Conservation (phyloP, 2,888 invertebrate genomes). For the Chrysolina oricalcia region DNA sequence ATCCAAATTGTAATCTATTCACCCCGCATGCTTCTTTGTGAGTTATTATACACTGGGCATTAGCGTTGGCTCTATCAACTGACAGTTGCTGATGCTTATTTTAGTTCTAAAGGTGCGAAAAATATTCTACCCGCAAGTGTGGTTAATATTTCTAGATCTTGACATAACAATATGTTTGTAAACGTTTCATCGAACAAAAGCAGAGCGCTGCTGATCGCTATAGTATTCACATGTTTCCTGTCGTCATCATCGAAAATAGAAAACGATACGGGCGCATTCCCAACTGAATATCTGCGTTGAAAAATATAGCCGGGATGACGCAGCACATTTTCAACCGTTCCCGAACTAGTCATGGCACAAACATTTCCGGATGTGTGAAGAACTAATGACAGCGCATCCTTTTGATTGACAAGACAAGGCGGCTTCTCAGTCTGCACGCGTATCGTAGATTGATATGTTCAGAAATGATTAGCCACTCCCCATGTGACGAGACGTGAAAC, state of each 20-base stretch:
- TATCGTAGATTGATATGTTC: background rate
- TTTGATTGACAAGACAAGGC: constrained; percentile 1
- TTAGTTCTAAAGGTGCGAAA: no score
- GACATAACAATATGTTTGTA: no score
- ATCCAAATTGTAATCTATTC: no score
- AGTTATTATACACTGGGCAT: no score
- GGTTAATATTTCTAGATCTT: no score
- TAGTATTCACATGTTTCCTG: constrained; percentile 6
- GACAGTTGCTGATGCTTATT: no score
- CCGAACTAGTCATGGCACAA: background rate
- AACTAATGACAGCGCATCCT: background rate
- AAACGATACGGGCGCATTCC: background rate
- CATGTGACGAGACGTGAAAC: background rate
- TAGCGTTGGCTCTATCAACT: no score
- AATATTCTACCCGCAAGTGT: no score
- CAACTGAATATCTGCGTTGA: background rate
- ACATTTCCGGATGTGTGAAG: background rate
- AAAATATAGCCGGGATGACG: background rate
- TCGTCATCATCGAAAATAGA: constrained; percentile 1
- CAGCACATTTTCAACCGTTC: constrained; percentile 1
- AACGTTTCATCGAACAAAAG: background rate
- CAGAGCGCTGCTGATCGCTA: constrained; percentile 1
- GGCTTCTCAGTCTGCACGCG: background rate
- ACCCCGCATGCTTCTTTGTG: no score
- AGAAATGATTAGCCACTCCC: background rate